These are phyloP conservation scores for Trachymyrmex cornetzi DNA, from an alignment of 1,140 invertebrate genomes.

Conservation along the genomic window DNA sequence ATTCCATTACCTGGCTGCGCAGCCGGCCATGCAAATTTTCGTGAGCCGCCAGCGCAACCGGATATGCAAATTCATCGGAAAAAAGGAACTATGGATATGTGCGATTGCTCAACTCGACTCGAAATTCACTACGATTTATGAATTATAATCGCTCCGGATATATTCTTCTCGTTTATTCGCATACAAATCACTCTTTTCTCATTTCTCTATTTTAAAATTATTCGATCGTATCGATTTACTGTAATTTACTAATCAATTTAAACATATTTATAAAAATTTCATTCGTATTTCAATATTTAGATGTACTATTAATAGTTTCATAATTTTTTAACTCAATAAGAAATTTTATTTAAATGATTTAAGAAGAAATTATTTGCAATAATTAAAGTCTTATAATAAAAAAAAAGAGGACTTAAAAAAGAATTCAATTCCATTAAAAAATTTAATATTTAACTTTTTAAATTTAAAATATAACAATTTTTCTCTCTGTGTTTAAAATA, in stretches of 20 bases:
- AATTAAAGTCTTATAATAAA: constrained; percentile 9
- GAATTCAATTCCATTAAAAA: constrained; percentile 9
- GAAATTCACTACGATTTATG: constrained; percentile 57
- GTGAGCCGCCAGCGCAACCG: constrained; percentile 49
- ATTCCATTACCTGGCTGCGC: constrained; percentile 53
- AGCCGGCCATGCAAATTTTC: constrained; percentile 62
- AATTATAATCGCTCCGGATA: constrained; percentile 48
- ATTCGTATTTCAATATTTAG: background rate
- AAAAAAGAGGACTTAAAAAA: background rate
- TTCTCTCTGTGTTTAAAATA: background rate
- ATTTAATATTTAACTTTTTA: background rate
- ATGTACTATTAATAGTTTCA: background rate
- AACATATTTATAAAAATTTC: constrained; percentile 4
- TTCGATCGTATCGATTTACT: constrained; percentile 26
- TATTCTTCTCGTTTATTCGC: constrained; percentile 2
- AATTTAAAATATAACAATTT: background rate
- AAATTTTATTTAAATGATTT: background rate
- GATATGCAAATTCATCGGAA: constrained; percentile 58
- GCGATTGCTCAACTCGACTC: constrained; percentile 51
- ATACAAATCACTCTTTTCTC: background rate
- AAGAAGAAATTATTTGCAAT: background rate
- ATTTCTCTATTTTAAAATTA: constrained; percentile 35
- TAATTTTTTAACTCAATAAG: background rate
- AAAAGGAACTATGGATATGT: constrained; percentile 33
- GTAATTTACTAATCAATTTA: constrained; percentile 4